A percentile compares a stretch with the other conserved stretches of the same genome.
phyloP scores from a whole-genome alignment of 2,113 vertebrate species.

The Ictalurus punctatus region DNA sequence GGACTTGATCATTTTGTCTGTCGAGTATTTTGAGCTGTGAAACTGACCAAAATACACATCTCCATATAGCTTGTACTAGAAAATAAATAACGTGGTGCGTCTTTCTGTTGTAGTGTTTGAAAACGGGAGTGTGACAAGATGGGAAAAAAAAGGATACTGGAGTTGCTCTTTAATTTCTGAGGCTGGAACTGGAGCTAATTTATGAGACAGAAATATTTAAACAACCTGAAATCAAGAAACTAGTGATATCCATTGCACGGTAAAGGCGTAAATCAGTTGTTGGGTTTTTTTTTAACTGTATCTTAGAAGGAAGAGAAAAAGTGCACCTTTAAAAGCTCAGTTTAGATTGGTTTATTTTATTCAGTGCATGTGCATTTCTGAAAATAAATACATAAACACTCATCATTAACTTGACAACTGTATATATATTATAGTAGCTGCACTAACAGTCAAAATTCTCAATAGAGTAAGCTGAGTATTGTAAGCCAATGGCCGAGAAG shows the following conservation, averaged over 20 bases:
- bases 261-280: neutral
- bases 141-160: neutral
- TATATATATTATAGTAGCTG: neutral
- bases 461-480: conserved; percentile 7
- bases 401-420: neutral
- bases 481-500: neutral
- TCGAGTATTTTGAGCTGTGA: neutral
- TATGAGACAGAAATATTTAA: neutral
- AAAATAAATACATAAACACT: neutral
- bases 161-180: neutral
- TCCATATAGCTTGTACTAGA: neutral
- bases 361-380: neutral
- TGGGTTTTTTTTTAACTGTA: neutral
- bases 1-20: neutral
- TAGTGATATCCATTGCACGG: neutral
- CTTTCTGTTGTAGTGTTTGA: neutral
- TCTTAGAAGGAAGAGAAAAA: neutral
- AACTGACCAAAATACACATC: neutral
- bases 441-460: neutral
- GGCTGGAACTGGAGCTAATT: neutral
- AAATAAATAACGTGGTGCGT: neutral
- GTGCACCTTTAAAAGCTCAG: neutral
- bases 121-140: neutral
- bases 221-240: neutral
- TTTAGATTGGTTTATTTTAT: neutral